These are phyloP conservation scores for Crocidura indochinensis DNA, from an alignment of 2,797 vertebrate species.

Conservation along the genomic window DNA sequence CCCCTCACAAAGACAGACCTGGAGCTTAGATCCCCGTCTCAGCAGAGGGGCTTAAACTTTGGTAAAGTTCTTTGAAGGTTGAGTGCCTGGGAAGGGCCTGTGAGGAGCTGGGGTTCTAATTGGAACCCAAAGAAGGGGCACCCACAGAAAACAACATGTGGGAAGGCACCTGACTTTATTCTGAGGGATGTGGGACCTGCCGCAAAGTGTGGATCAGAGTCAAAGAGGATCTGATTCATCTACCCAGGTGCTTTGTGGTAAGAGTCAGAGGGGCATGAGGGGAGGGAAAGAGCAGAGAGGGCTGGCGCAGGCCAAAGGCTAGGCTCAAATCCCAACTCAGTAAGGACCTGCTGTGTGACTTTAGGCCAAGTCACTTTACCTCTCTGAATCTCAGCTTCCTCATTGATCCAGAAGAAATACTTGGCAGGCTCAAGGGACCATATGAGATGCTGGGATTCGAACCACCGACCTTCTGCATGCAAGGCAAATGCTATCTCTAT, in stretches of 20 bases:
- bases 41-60: neutral
- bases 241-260: neutral
- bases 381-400: conserved; percentile 44
- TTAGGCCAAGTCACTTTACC: neutral
- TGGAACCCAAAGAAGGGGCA: neutral
- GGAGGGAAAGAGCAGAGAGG: neutral
- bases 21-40: neutral
- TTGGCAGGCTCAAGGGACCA: too few relatives aligned
- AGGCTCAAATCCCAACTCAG: conserved; percentile 1
- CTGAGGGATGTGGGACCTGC: neutral
- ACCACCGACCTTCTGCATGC: too few relatives aligned
- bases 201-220: neutral
- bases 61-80: too few relatives aligned
- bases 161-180: neutral
- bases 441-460: too few relatives aligned
- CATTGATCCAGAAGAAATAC: neutral
- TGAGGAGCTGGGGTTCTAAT: neutral
- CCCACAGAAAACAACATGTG: neutral
- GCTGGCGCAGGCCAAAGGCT: too few relatives aligned
- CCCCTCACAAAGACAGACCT: neutral
- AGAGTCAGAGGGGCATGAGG: neutral
- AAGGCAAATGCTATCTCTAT: too few relatives aligned
- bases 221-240: neutral
- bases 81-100: conserved; percentile 12
- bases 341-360: neutral